phyloP scores from a whole-genome alignment of 92 coral and sea anemone species.

The Anthopleura xanthogrammica region DNA sequence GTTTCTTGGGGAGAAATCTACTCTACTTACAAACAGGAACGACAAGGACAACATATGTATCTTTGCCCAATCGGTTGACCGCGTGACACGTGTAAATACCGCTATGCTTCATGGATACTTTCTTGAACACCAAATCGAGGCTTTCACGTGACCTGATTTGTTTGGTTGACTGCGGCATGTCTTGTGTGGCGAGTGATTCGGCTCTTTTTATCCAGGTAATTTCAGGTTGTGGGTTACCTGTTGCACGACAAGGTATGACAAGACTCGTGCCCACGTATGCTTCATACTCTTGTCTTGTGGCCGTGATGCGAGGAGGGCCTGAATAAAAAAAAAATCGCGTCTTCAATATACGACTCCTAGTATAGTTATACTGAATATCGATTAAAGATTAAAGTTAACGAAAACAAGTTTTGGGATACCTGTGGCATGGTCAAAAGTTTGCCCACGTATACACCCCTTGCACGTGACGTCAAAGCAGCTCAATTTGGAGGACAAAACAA shows the following conservation, averaged over 20 bases:
- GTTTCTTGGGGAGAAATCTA: too few relatives aligned
- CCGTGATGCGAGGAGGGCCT: slow-evolving; percentile 13
- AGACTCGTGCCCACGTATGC: background rate
- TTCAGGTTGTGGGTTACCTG: slow-evolving; percentile 40
- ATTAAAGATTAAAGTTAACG: too few relatives aligned
- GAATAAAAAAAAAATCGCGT: background rate
- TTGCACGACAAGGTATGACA: slow-evolving; percentile 33
- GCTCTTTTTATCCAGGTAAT: slow-evolving; percentile 32
- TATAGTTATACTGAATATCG: too few relatives aligned
- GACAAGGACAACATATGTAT: background rate
- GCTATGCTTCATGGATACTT: slow-evolving; percentile 20
- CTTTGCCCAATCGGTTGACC: slow-evolving; percentile 17
- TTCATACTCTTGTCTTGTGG: background rate
- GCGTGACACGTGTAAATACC: slow-evolving; percentile 24
- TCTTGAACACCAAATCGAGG: slow-evolving; percentile 24
- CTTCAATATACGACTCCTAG: background rate
- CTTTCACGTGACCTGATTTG: slow-evolving; percentile 12
- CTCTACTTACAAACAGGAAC: slow-evolving; percentile 11
- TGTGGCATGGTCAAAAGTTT: too few relatives aligned
- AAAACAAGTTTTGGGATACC: too few relatives aligned
- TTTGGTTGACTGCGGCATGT: slow-evolving; percentile 8
- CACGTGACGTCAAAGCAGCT: too few relatives aligned
- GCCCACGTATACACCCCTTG: too few relatives aligned
- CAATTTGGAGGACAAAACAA: too few relatives aligned
- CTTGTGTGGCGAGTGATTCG: background rate